Evolutionary conservation across 2,113 vertebrate genomes (phyloP).

Genomic region (Mellivora capensis): DNA sequence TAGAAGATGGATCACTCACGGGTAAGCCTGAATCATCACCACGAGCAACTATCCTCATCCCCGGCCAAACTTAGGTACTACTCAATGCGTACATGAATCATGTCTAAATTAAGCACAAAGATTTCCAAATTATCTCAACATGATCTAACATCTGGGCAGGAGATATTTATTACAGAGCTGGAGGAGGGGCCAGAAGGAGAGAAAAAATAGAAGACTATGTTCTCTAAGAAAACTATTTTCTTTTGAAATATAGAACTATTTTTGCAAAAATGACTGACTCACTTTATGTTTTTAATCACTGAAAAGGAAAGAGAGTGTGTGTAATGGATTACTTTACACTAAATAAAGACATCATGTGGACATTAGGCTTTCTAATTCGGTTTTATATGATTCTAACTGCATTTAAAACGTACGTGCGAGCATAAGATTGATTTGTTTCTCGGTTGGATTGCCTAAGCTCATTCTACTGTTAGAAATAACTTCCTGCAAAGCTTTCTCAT

Average conservation of each 20-base stretch:
- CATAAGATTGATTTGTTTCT: background rate
- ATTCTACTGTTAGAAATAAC: background rate
- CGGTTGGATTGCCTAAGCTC: background rate
- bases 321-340: slow-evolving; percentile 55
- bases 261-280: slow-evolving; percentile 65
- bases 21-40: background rate
- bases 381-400: slow-evolving; percentile 52
- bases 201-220: slow-evolving; percentile 49
- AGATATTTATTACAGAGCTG: background rate
- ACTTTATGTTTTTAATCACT: slow-evolving; percentile 41
- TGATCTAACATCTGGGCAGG: background rate
- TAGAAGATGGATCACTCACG: background rate
- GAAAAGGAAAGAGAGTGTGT: slow-evolving; percentile 29
- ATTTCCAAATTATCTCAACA: slow-evolving; percentile 62
- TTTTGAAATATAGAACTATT: slow-evolving; percentile 61
- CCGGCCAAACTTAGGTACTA: slow-evolving; percentile 5
- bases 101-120: slow-evolving; percentile 50
- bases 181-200: background rate
- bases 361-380: slow-evolving; percentile 33
- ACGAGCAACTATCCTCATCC: background rate
- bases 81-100: slow-evolving; percentile 55
- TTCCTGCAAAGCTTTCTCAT: slow-evolving; percentile 42
- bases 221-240: slow-evolving; percentile 58
- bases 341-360: slow-evolving; percentile 66
- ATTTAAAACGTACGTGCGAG: background rate